Percentiles rank a stretch among this genome's conserved stretches.
phyloP scores from a whole-genome alignment of 2,113 vertebrate genomes.

The Mola mola region DNA sequence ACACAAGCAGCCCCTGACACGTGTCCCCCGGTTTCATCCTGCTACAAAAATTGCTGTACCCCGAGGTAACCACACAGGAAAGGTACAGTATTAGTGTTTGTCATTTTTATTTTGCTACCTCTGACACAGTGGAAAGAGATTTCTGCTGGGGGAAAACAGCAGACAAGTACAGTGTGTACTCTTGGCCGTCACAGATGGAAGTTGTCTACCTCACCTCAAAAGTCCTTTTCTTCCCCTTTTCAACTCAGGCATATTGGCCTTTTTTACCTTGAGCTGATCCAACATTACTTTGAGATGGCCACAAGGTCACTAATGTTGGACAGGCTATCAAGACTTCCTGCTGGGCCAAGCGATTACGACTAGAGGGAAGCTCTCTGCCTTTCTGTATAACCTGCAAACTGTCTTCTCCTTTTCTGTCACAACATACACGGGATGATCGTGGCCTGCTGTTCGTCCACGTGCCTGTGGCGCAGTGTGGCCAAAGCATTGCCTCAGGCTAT shows the following conservation, averaged over 20 bases:
- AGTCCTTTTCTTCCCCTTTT: constrained; percentile 20
- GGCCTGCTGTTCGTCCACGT: constrained; percentile 12
- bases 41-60: constrained; percentile 20
- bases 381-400: constrained; percentile 6
- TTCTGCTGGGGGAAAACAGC: too few species aligned
- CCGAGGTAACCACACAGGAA: constrained; percentile 10
- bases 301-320: constrained; percentile 51
- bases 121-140: constrained; percentile 3
- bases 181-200: constrained; percentile 19
- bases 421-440: constrained; percentile 16
- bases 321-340: constrained; percentile 42
- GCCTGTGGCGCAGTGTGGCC: constrained; percentile 14
- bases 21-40: constrained; percentile 15
- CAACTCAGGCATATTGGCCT: constrained; percentile 5
- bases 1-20: background rate
- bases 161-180: constrained; percentile 22
- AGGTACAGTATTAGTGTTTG: background rate
- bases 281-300: constrained; percentile 52
- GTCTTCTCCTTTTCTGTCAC: constrained; percentile 10
- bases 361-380: constrained; percentile 16
- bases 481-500: constrained; percentile 28
- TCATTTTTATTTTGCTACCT: constrained; percentile 5
- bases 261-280: constrained; percentile 25
- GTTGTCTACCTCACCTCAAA: constrained; percentile 49
- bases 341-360: constrained; percentile 39